Evolutionary conservation across 2,888 invertebrate species (phyloP).

Genomic region (Tiphia femorata): DNA sequence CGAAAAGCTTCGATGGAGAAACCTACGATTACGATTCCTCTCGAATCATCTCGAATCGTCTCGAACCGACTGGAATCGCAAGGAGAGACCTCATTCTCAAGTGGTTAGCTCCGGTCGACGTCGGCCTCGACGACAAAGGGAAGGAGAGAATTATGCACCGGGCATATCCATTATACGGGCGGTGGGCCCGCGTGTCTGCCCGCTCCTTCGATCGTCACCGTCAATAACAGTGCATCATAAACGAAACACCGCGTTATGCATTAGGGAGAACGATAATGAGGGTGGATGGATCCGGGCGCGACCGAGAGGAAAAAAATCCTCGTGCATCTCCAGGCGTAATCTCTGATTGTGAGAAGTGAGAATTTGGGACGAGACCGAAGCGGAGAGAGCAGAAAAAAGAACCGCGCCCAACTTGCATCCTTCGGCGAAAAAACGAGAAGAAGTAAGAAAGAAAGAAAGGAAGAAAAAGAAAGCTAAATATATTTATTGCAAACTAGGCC

Average conservation of each 20-base stretch:
- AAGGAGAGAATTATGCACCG: slow-evolving; percentile 39
- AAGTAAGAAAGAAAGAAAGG: not conserved
- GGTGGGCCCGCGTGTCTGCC: slow-evolving; percentile 22
- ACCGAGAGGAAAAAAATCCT: slow-evolving; percentile 13
- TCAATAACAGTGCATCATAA: slow-evolving; percentile 51
- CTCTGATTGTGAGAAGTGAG: no score
- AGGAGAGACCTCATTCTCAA: no score
- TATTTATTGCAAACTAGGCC: no score
- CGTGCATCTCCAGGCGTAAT: slow-evolving; percentile 3
- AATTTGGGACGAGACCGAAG: not conserved
- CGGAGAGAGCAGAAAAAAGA: not conserved
- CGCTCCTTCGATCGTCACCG: no score
- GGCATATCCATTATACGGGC: slow-evolving; percentile 34
- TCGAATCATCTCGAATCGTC: no score
- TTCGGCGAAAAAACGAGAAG: not conserved
- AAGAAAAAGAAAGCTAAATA: not conserved
- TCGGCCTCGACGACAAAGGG: slow-evolving; percentile 36
- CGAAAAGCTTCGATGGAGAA: no score
- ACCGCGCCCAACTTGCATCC: not conserved
- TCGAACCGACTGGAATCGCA: no score
- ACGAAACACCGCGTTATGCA: slow-evolving; percentile 40
- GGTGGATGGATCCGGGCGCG: slow-evolving; percentile 9
- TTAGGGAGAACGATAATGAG: slow-evolving; percentile 47
- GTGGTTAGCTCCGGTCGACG: no score
- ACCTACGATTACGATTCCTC: no score